Percentiles rank a stretch among this genome's conserved stretches.
phyloP scores from a whole-genome alignment of 1,140 invertebrate genomes.

The Sycophila sp. region DNA sequence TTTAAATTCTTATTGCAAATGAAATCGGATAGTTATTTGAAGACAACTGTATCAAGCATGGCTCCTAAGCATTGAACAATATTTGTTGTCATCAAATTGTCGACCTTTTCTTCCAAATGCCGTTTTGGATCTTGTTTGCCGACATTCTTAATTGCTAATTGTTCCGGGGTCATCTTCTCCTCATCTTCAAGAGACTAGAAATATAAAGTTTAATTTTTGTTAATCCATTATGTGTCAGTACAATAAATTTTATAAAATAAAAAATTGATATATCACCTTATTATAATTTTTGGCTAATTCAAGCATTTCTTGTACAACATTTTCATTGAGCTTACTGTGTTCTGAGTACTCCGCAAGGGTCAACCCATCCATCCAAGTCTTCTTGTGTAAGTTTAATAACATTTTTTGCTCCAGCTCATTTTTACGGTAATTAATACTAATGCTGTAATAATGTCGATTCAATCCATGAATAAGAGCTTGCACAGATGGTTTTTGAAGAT shows the following conservation, averaged over 20 bases:
- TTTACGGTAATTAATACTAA: slow-evolving; percentile 99
- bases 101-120: slow-evolving; percentile 98
- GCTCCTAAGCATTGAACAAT: slow-evolving; percentile 98
- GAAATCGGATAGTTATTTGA: slow-evolving; percentile 74
- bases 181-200: slow-evolving; percentile 95
- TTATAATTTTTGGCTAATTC: slow-evolving; percentile 98
- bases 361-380: slow-evolving; percentile 99
- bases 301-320: slow-evolving; percentile 95
- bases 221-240: slow-evolving; percentile 14
- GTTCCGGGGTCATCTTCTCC: slow-evolving; percentile 99
- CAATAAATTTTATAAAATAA: neutral
- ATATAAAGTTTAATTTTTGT: slow-evolving; percentile 21
- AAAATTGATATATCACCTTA: slow-evolving; percentile 73
- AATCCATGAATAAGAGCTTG: slow-evolving; percentile 99
- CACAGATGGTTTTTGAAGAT: slow-evolving; percentile 99
- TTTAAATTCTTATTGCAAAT: slow-evolving; percentile 33
- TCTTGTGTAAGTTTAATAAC: slow-evolving; percentile 98
- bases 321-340: slow-evolving; percentile 91
- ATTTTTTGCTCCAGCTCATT: slow-evolving; percentile 99
- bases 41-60: slow-evolving; percentile 98
- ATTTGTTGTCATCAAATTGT: slow-evolving; percentile 96
- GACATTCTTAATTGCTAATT: slow-evolving; percentile 99
- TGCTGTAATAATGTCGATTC: slow-evolving; percentile 99
- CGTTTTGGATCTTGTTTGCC: slow-evolving; percentile 99
- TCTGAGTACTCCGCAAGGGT: slow-evolving; percentile 94